These are phyloP conservation scores for Orthonychiurus folsomi DNA, from an alignment of 2,888 invertebrate species.

Conservation along the genomic window DNA sequence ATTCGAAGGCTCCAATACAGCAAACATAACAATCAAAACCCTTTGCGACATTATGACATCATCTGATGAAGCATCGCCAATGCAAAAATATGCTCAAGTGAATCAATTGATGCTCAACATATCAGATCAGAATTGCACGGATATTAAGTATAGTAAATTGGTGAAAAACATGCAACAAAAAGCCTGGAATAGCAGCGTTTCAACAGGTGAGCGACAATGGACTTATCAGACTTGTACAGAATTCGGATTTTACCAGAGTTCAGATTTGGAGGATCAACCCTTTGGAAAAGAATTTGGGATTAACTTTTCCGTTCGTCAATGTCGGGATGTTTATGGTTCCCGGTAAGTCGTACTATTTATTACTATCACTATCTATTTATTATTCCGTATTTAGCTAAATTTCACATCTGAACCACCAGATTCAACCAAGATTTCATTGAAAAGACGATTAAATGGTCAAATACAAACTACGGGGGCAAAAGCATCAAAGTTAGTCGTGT, in stretches of 20 bases:
- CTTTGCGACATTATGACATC: conserved; percentile 67
- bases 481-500: conserved; percentile 43
- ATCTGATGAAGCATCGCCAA: conserved; percentile 52
- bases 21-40: conserved; percentile 68
- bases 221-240: conserved; percentile 68
- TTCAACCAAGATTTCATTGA: conserved; percentile 43
- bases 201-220: conserved; percentile 51
- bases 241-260: conserved; percentile 91
- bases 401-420: too few relatives aligned
- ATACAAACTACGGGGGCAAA: conserved; percentile 47
- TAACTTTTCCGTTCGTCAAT: conserved; percentile 70
- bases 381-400: conserved; percentile 19
- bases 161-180: conserved; percentile 57
- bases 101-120: conserved; percentile 60
- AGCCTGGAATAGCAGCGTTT: conserved; percentile 56
- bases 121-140: conserved; percentile 64
- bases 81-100: conserved; percentile 63
- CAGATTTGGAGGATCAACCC: conserved; percentile 51
- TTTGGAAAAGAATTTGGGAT: conserved; percentile 70
- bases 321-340: conserved; percentile 67
- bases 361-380: not conserved
- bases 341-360: too few relatives aligned
- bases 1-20: conserved; percentile 51
- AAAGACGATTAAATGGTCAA: conserved; percentile 44
- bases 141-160: conserved; percentile 71